Evolutionary conservation across 2,113 vertebrate species (phyloP).

Genomic region (Sarotherodon lohbergeri): DNA sequence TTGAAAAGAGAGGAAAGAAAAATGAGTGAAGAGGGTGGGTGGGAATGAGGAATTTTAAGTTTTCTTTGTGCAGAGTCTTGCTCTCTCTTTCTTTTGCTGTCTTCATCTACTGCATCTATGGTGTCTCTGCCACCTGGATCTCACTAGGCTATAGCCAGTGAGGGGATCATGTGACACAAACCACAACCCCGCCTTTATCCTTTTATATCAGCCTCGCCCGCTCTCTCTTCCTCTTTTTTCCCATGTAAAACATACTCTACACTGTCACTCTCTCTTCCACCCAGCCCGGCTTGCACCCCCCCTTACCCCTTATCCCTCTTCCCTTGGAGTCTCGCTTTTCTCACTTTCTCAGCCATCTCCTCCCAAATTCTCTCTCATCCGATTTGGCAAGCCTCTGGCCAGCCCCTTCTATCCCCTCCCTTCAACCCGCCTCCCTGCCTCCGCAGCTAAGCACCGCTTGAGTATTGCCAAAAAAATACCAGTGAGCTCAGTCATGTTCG

Average conservation of each 20-base stretch:
- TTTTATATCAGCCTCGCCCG: conserved; percentile 52
- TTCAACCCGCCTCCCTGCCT: neutral
- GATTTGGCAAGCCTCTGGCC: conserved; percentile 67
- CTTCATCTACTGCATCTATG: conserved; percentile 23
- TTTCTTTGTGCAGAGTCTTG: conserved; percentile 18
- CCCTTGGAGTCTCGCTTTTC: neutral
- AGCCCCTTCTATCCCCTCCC: conserved; percentile 46
- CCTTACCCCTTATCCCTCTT: conserved; percentile 1
- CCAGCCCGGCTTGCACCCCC: conserved; percentile 7
- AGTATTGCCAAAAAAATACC: neutral
- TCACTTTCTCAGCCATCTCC: conserved; percentile 23
- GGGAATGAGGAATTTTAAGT: neutral
- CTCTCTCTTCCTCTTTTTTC: neutral
- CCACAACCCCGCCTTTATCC: conserved; percentile 55
- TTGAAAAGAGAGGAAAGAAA: neutral
- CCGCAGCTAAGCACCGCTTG: conserved; percentile 40
- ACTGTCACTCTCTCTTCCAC: conserved; percentile 28
- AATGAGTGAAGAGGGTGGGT: neutral
- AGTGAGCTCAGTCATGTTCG: conserved; percentile 10
- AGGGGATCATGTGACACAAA: conserved; percentile 61
- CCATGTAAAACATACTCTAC: conserved; percentile 23
- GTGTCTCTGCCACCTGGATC: conserved; percentile 53
- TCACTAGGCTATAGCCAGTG: conserved; percentile 40
- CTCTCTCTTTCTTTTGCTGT: neutral
- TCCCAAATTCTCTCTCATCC: conserved; percentile 44